Evolutionary conservation across 2,888 invertebrate species (phyloP), one percentile per base, ranked within the genome.

Genomic region (Rotaria magnacalcarata): DNA sequence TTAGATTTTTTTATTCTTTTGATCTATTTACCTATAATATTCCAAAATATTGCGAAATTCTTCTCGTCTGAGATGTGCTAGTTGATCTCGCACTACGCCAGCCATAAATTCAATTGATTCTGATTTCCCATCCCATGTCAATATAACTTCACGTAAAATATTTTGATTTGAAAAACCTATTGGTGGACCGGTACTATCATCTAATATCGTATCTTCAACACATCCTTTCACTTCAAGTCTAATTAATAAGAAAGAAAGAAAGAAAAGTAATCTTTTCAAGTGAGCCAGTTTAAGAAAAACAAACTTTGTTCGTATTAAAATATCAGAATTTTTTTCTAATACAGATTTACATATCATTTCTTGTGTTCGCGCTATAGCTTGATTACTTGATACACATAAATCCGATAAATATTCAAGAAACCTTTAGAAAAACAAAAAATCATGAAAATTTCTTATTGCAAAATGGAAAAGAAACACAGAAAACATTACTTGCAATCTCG

Each of bases 301-400:
- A 84, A 92, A 94, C 93, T 94, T 94, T 34, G 98, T 98, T 91
- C 96, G 96, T 87, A 99, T 95, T 54, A 99, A 93, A 90, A 99
- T 99, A 90, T 98, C 97, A 0, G 95, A 84, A 50, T 85, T 87
- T 91, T 98, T 94, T 90, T 96, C 96, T 10, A 99, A 93, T 21
- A 99, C 96, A 90, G 96, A 96, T 92, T 97, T 97, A 92, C 99
- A 99, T 89, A 99, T 99, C 60, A 99, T 93, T 92, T 99, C 98
- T 92, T 99, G 99, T 0, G 97, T 98, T 67, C 96, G 95, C 0
- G 97, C 96, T 89, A 97, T 97, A 19, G 97, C 97, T 90, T 96
- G 95, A 87, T 90, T 90, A 92, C 97, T 97, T 58, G 97, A 98
- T 88, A 99, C 97, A 92, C 99, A 99, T 88, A 99, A 92, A 92